Conservation (phyloP, 2,113 vertebrate genomes). For the Diglossa brunneiventris region DNA sequence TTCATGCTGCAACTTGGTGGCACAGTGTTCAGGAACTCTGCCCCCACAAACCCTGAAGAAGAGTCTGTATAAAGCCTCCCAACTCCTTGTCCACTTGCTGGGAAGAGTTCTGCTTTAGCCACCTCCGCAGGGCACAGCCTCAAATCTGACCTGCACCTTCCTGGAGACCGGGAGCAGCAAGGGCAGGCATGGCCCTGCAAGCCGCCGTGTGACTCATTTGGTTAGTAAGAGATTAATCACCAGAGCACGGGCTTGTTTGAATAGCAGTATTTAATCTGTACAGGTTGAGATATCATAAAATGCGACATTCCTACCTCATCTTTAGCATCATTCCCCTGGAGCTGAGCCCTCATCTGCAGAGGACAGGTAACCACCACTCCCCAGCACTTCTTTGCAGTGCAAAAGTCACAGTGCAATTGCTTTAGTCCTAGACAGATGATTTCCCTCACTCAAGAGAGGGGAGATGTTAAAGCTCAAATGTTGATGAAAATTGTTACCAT, state of each 20-base stretch:
- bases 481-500: not conserved
- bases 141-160: accelerated
- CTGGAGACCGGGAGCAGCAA: accelerated
- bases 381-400: not conserved
- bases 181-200: accelerated
- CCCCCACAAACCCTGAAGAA: accelerated
- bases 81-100: accelerated
- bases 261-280: constrained; percentile 63
- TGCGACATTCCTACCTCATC: constrained; percentile 34
- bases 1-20: not conserved
- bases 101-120: not conserved
- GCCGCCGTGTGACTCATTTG: accelerated
- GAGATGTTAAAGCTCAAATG: constrained; percentile 1
- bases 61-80: not conserved
- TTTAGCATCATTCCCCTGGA: constrained; percentile 14
- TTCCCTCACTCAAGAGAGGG: not conserved
- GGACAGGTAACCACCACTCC: not conserved
- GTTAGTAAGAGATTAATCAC: not conserved
- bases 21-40: not conserved
- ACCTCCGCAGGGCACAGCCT: accelerated
- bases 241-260: constrained; percentile 12
- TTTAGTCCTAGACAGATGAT: not conserved
- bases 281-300: constrained; percentile 25
- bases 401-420: constrained; percentile 44
- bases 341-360: not conserved